phyloP scores from a whole-genome alignment of 2,113 vertebrate genomes.

The Petromus typicus region DNA sequence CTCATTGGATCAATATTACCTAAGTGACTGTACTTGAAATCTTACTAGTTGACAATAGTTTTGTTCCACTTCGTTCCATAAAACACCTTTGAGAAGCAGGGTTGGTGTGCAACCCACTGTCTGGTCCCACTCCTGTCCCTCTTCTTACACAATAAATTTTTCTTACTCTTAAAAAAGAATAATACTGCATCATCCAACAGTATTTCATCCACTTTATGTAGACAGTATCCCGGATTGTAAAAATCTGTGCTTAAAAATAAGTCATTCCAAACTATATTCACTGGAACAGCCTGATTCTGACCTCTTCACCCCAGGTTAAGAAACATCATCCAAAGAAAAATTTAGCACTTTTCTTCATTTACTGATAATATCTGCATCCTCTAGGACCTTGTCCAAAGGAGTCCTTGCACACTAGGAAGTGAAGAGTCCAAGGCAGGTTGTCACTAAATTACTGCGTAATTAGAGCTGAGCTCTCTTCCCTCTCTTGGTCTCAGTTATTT shows the following conservation, averaged over 20 bases:
- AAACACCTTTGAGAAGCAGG: too few relatives aligned
- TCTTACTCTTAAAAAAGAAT: too few relatives aligned
- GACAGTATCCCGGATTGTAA: neutral
- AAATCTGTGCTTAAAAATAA: neutral
- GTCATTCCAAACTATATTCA: neutral
- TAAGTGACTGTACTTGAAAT: too few relatives aligned
- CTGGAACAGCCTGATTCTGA: neutral
- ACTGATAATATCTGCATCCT: neutral
- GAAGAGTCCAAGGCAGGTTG: neutral
- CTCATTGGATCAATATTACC: too few relatives aligned
- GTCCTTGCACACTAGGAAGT: slow-evolving; percentile 29
- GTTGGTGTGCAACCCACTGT: too few relatives aligned
- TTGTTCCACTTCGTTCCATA: too few relatives aligned
- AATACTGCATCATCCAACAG: neutral
- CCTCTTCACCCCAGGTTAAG: neutral
- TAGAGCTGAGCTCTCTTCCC: neutral
- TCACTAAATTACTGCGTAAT: neutral
- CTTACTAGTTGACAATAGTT: too few relatives aligned
- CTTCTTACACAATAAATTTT: too few relatives aligned
- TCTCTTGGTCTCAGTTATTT: slow-evolving; percentile 12
- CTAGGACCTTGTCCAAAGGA: neutral
- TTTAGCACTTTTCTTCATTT: neutral
- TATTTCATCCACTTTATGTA: slow-evolving; percentile 34
- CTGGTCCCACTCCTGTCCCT: too few relatives aligned
- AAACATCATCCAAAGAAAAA: neutral